phyloP scores from a whole-genome alignment of 2,888 invertebrate genomes.

The Tricholauxania praeusta region DNA sequence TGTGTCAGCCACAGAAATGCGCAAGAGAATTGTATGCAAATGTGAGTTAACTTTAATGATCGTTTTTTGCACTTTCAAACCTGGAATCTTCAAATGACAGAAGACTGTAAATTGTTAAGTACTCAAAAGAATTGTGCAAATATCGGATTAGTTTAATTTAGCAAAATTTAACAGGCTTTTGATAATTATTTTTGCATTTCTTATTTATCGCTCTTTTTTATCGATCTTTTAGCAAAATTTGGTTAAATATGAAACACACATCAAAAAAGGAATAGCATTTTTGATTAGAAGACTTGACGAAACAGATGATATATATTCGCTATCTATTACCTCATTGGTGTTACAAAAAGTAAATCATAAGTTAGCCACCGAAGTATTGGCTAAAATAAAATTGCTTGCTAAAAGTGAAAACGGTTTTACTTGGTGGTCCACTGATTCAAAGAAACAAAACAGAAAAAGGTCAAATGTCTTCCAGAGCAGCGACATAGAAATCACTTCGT shows the following conservation, averaged over 20 bases:
- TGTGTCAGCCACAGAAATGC: too few relatives aligned
- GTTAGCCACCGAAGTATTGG: constrained; percentile 69
- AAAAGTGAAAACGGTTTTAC: constrained; percentile 71
- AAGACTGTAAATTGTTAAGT: constrained; percentile 3
- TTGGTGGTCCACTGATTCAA: constrained; percentile 79
- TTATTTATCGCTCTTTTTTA: too few relatives aligned
- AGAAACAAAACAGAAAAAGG: neutral
- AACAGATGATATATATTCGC: constrained; percentile 77
- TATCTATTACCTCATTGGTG: constrained; percentile 81
- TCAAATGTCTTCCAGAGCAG: constrained; percentile 67
- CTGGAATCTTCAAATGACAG: too few relatives aligned
- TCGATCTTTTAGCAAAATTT: constrained; percentile 50
- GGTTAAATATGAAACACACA: constrained; percentile 72
- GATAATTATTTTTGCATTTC: too few relatives aligned
- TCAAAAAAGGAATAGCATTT: constrained; percentile 81
- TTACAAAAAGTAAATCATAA: constrained; percentile 80
- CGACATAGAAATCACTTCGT: constrained; percentile 83
- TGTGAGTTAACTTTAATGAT: too few relatives aligned
- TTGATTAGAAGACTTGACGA: constrained; percentile 75
- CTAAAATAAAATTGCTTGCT: constrained; percentile 66
- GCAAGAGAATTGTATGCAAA: too few relatives aligned
- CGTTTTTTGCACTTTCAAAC: too few relatives aligned
- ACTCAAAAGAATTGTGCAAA: neutral
- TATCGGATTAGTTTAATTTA: neutral
- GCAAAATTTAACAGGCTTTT: neutral